Evolutionary conservation across 1,140 invertebrate genomes (phyloP).

Genomic region (Littorina saxatilis): DNA sequence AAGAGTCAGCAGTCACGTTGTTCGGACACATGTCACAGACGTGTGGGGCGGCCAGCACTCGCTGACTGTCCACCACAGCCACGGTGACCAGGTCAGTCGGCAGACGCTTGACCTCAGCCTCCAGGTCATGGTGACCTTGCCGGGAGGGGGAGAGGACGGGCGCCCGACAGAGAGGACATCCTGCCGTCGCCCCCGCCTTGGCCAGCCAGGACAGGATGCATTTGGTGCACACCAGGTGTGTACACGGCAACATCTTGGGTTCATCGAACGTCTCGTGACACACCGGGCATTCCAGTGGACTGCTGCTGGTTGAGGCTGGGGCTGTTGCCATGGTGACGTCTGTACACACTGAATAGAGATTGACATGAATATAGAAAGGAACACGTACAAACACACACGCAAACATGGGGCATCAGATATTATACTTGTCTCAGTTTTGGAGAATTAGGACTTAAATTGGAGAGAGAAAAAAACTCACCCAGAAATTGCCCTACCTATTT

Average conservation of each 20-base stretch:
- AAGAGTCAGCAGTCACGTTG: neutral
- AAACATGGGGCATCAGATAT: too few species aligned
- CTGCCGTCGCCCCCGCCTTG: neutral
- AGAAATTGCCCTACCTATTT: too few species aligned
- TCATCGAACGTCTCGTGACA: neutral
- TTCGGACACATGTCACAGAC: neutral
- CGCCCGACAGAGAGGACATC: neutral
- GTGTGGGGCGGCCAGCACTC: neutral
- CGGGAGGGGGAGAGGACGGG: neutral
- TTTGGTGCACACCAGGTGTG: neutral
- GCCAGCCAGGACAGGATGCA: neutral
- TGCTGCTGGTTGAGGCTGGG: neutral
- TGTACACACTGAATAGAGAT: too few species aligned
- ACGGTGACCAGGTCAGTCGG: neutral
- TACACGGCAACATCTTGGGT: neutral
- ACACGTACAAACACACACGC: too few species aligned
- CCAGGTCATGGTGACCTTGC: neutral
- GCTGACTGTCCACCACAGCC: neutral
- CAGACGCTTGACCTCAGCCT: neutral
- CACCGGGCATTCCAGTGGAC: neutral
- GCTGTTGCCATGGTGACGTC: too few species aligned
- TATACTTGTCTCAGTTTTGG: too few species aligned
- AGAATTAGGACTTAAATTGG: too few species aligned
- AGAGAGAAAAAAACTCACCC: too few species aligned
- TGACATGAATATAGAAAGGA: too few species aligned